These are phyloP conservation scores for Acanthosepion lycidas DNA, from an alignment of 2,888 invertebrate species.

Conservation along the genomic window DNA sequence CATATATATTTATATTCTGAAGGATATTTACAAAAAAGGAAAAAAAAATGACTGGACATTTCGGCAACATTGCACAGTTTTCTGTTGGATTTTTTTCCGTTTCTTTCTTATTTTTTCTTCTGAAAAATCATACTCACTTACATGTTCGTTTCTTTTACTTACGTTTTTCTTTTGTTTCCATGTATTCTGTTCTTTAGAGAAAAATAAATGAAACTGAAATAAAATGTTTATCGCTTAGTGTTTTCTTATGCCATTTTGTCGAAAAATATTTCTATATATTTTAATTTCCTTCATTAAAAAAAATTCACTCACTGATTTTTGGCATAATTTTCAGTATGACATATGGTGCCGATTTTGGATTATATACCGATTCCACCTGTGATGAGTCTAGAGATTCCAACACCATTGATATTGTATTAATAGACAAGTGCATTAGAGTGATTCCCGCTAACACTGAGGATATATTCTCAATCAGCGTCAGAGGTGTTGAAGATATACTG, in stretches of 20 bases:
- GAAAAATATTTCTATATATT: not conserved
- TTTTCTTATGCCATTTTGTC: not conserved
- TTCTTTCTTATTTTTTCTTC: slow-evolving; percentile 21
- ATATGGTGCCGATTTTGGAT: no score
- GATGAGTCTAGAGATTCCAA: no score
- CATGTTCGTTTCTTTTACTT: slow-evolving; percentile 10
- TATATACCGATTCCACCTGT: no score
- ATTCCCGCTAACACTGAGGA: no score
- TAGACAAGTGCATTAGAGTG: no score
- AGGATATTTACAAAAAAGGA: not conserved
- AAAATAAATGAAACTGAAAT: slow-evolving; percentile 33
- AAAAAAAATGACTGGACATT: not conserved
- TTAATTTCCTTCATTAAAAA: no score
- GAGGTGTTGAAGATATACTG: no score
- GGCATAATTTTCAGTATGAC: no score
- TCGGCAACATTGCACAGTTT: slow-evolving; percentile 8
- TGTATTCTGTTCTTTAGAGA: slow-evolving; percentile 33
- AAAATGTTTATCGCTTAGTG: not conserved
- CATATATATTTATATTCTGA: not conserved
- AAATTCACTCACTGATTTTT: no score
- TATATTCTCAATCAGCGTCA: no score
- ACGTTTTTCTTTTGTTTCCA: not conserved
- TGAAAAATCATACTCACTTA: slow-evolving; percentile 33
- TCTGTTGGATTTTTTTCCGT: not conserved
- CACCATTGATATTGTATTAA: no score